Evolutionary conservation across 2,888 invertebrate genomes (phyloP).

Genomic region (Acleris holmiana): DNA sequence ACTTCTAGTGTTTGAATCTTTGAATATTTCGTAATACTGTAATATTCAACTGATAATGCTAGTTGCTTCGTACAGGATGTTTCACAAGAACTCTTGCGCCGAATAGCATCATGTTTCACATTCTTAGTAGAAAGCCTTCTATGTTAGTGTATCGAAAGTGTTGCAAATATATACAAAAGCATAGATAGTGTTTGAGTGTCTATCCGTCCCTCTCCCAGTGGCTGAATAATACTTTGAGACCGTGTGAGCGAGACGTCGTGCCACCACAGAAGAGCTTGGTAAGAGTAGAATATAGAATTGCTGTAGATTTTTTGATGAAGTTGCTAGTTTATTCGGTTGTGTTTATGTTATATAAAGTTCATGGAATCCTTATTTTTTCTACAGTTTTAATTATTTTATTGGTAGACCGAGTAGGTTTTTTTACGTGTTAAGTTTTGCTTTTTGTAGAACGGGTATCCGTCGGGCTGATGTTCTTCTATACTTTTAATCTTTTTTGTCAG

Average conservation of each 20-base stretch:
- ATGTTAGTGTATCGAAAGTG: constrained; percentile 1
- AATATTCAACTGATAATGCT: neutral
- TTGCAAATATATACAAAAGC: neutral
- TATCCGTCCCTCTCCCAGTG: constrained; percentile 88
- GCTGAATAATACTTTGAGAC: constrained; percentile 96
- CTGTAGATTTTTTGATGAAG: constrained; percentile 28
- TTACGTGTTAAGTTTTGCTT: no score
- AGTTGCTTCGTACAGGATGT: neutral
- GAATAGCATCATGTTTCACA: neutral
- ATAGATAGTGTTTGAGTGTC: constrained; percentile 48
- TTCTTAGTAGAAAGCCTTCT: neutral
- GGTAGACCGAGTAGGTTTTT: no score
- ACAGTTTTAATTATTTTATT: constrained; percentile 34
- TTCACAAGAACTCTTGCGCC: neutral
- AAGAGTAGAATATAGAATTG: constrained; percentile 54
- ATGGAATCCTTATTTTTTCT: constrained; percentile 25
- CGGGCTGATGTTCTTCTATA: no score
- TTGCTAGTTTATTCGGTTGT: neutral
- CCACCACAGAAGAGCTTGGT: constrained; percentile 64
- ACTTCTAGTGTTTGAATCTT: no score
- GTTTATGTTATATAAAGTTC: no score
- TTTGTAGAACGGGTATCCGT: no score
- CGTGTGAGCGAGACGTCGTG: constrained; percentile 67
- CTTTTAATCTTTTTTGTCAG: no score
- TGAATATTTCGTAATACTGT: neutral